Evolutionary conservation across 2,888 invertebrate species (phyloP).

Genomic region (Chouioia cunea): DNA sequence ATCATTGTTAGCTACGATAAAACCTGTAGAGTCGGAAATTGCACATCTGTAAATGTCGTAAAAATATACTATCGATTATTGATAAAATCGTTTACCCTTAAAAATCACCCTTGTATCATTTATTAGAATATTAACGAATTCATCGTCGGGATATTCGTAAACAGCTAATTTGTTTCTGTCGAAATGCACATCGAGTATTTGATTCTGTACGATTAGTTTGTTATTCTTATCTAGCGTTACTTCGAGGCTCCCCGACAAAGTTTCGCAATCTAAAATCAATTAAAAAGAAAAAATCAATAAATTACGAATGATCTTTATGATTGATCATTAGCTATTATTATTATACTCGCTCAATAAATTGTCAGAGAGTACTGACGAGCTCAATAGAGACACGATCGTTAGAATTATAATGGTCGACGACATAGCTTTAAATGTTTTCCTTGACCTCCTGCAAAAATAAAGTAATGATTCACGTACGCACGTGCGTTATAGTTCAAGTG

Average conservation of each 20-base stretch:
- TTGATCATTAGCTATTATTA: neutral
- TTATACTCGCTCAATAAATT: constrained; percentile 33
- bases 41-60: too few relatives aligned
- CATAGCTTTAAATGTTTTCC: neutral
- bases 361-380: constrained; percentile 8
- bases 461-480: too few relatives aligned
- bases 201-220: constrained; percentile 18
- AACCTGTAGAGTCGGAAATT: constrained; percentile 9
- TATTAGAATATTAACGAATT: constrained; percentile 47
- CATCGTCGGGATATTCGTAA: constrained; percentile 33
- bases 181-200: constrained; percentile 29
- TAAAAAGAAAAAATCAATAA: constrained; percentile 11
- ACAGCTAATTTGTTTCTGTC: constrained; percentile 29
- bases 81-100: constrained; percentile 39
- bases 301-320: constrained; percentile 5
- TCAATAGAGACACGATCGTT: constrained; percentile 11
- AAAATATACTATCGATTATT: neutral
- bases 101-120: constrained; percentile 47
- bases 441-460: too few relatives aligned
- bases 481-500: too few relatives aligned
- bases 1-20: constrained; percentile 12
- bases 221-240: constrained; percentile 12
- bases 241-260: constrained; percentile 22
- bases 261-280: constrained; percentile 19
- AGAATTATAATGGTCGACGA: constrained; percentile 16